A percentile compares a stretch with the other conserved stretches of the same genome.
Evolutionary conservation across 2,888 invertebrate genomes (phyloP).

Genomic region (Fragum whitleyi): DNA sequence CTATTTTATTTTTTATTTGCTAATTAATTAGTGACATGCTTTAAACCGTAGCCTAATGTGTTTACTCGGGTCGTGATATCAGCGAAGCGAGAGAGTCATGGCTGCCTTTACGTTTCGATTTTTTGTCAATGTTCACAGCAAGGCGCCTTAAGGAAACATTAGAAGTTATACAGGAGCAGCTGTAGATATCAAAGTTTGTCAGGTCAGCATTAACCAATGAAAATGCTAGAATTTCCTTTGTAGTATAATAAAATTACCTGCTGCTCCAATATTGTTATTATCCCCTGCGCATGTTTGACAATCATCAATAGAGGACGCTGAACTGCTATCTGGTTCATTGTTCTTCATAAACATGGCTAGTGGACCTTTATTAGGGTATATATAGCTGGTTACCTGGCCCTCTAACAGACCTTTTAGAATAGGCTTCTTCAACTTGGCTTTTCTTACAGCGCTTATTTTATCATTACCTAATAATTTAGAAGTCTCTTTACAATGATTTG

Average conservation of each 20-base stretch:
- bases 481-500: not conserved
- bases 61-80: too few species aligned
- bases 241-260: constrained; percentile 4
- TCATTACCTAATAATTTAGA: not conserved
- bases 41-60: too few species aligned
- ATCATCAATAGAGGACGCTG: not conserved
- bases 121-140: too few species aligned
- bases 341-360: not conserved
- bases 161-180: too few species aligned
- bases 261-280: not conserved
- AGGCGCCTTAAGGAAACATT: too few species aligned
- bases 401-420: constrained; percentile 29
- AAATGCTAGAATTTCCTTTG: too few species aligned
- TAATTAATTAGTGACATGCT: too few species aligned
- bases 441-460: not conserved
- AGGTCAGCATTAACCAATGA: too few species aligned
- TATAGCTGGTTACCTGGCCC: not conserved
- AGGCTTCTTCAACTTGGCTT: constrained; percentile 1
- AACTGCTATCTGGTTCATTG: not conserved
- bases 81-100: too few species aligned
- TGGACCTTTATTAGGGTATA: not conserved
- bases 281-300: not conserved
- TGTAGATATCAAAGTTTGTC: too few species aligned
- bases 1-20: too few species aligned
- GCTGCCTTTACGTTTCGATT: too few species aligned